phyloP scores from a whole-genome alignment of 2,797 vertebrate species.

The Glossophaga mutica region DNA sequence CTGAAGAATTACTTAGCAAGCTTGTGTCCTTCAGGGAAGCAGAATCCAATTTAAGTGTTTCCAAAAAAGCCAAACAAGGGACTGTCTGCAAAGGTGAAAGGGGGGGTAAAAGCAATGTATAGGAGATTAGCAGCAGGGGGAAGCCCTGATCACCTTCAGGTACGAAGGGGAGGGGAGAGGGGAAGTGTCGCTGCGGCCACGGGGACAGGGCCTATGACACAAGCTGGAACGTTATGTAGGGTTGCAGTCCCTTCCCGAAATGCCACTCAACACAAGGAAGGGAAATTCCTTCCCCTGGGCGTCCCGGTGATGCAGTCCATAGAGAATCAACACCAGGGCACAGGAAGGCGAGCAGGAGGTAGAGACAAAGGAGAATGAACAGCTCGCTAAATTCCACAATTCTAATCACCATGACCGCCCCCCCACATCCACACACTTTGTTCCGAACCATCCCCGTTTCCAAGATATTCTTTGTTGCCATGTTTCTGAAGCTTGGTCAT shows the following conservation, averaged over 20 bases:
- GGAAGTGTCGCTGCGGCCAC: no score
- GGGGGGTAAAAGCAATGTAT: not conserved
- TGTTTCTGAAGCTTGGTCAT: not conserved
- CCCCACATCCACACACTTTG: not conserved
- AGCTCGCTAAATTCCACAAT: not conserved
- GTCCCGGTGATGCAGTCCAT: not conserved
- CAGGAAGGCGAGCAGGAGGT: not conserved
- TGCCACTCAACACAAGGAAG: not conserved
- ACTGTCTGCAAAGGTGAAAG: not conserved
- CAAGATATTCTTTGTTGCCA: not conserved
- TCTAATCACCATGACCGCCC: not conserved
- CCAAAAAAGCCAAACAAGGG: not conserved
- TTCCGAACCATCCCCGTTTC: not conserved
- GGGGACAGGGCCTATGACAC: not conserved
- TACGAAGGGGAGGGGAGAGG: not conserved
- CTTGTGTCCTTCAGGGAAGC: not conserved
- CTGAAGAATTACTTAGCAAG: not conserved
- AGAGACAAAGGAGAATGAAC: not conserved
- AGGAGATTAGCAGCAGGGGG: not conserved
- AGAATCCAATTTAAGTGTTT: not conserved
- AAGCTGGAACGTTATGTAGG: fast-evolving
- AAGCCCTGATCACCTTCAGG: not conserved
- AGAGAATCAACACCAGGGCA: not conserved
- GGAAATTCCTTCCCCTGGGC: not conserved
- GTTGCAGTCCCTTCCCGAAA: not conserved